phyloP scores from a whole-genome alignment of 1,140 invertebrate genomes.

The Philopotamus ludificatus region DNA sequence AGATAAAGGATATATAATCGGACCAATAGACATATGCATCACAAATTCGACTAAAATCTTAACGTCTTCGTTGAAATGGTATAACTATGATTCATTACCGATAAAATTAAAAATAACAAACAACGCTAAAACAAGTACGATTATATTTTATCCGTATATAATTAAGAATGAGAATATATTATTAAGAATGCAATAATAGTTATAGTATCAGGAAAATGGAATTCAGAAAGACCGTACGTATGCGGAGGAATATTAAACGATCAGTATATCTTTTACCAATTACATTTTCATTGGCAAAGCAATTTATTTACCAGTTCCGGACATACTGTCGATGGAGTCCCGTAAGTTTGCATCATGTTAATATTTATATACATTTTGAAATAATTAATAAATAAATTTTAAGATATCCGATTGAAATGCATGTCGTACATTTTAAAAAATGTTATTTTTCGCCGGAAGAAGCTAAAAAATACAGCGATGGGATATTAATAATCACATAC shows the following conservation, averaged over 20 bases:
- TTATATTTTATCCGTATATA: slow-evolving; percentile 8
- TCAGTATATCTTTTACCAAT: slow-evolving; percentile 63
- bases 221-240: slow-evolving; percentile 49
- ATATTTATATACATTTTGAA: background rate
- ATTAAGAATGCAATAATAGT: slow-evolving; percentile 44
- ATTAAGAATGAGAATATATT: slow-evolving; percentile 4
- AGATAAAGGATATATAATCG: slow-evolving; percentile 34
- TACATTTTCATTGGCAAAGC: slow-evolving; percentile 77
- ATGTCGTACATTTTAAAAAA: slow-evolving; percentile 54
- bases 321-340: slow-evolving; percentile 62
- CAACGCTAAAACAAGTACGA: slow-evolving; percentile 52
- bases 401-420: slow-evolving; percentile 55
- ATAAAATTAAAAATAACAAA: slow-evolving; percentile 56
- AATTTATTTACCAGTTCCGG: slow-evolving; percentile 68
- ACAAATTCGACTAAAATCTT: slow-evolving; percentile 43
- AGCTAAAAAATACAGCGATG: slow-evolving; percentile 51
- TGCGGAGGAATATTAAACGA: slow-evolving; percentile 56
- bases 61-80: slow-evolving; percentile 49
- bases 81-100: slow-evolving; percentile 47
- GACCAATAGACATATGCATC: slow-evolving; percentile 55
- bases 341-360: slow-evolving; percentile 3
- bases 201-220: slow-evolving; percentile 53
- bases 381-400: background rate
- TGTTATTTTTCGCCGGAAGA: slow-evolving; percentile 51
- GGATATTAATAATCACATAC: slow-evolving; percentile 53